Evolutionary conservation across 2,888 invertebrate genomes (phyloP).

Genomic region (Kryphioiulus occultus): DNA sequence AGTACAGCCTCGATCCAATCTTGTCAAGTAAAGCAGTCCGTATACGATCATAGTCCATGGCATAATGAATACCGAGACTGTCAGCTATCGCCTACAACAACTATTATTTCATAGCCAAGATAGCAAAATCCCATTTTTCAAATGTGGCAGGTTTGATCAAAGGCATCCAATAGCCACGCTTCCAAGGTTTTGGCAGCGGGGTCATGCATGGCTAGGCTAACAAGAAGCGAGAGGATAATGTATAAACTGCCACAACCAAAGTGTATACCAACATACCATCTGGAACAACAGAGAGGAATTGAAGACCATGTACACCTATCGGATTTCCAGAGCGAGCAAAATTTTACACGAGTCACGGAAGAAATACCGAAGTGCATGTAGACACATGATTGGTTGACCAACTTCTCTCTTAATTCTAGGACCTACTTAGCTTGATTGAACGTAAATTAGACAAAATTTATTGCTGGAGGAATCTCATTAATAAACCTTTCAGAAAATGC

Average conservation of each 20-base stretch:
- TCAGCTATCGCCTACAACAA: conserved; percentile 43
- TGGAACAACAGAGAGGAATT: not conserved
- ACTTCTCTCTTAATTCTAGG: not conserved
- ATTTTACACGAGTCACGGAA: not conserved
- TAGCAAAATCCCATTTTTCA: conserved; percentile 51
- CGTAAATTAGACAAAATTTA: conserved; percentile 19
- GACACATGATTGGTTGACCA: not conserved
- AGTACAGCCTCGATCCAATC: not conserved
- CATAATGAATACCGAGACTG: conserved; percentile 44
- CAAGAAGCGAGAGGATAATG: conserved; percentile 43
- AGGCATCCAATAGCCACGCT: conserved; percentile 28
- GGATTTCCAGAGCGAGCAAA: not conserved
- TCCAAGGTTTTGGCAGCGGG: conserved; percentile 27
- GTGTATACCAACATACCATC: not conserved
- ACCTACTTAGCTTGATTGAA: conserved; percentile 18
- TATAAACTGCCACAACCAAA: not conserved
- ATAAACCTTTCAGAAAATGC: conserved; percentile 21
- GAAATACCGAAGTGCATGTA: not conserved
- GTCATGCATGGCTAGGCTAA: conserved; percentile 37
- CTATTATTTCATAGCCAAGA: conserved; percentile 48
- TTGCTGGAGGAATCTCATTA: not conserved
- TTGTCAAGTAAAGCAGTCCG: not conserved
- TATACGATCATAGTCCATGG: not conserved
- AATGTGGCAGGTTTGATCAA: conserved; percentile 50
- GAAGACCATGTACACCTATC: not conserved